These are phyloP conservation scores for Lontra canadensis DNA, from an alignment of 2,113 vertebrate genomes.

Conservation along the genomic window DNA sequence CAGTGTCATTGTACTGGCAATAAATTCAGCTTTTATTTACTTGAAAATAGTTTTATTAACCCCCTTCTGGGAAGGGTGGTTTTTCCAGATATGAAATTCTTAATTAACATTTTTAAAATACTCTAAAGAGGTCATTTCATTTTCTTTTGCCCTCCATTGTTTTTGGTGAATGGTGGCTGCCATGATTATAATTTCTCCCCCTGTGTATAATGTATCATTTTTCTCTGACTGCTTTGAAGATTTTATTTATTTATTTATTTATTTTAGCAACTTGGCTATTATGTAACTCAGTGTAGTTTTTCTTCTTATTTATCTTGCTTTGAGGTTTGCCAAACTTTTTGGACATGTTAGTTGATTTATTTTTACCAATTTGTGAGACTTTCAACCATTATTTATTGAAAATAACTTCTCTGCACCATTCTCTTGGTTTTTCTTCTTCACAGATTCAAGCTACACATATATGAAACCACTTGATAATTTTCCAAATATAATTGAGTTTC, in stretches of 20 bases:
- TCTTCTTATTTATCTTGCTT: not conserved
- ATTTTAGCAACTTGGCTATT: not conserved
- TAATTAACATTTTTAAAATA: not conserved
- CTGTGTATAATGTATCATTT: not conserved
- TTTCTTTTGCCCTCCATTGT: not conserved
- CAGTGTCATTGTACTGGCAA: not conserved
- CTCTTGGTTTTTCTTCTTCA: not conserved
- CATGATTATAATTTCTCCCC: not conserved
- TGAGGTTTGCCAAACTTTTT: not conserved
- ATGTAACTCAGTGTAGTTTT: not conserved
- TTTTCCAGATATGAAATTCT: not conserved
- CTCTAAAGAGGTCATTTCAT: not conserved
- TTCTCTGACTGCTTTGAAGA: not conserved
- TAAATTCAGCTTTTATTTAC: not conserved
- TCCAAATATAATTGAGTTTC: not conserved
- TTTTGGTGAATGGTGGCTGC: not conserved
- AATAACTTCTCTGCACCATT: not conserved
- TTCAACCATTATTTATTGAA: not conserved
- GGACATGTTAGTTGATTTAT: not conserved
- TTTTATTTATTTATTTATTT: not conserved
- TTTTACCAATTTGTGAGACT: not conserved
- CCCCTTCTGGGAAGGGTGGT: not conserved
- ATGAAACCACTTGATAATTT: not conserved
- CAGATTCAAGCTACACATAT: not conserved
- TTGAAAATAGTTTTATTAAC: not conserved